Base-by-base conservation (phyloP, 2,888 invertebrate species). In the Ypsolopha sequella region DNA sequence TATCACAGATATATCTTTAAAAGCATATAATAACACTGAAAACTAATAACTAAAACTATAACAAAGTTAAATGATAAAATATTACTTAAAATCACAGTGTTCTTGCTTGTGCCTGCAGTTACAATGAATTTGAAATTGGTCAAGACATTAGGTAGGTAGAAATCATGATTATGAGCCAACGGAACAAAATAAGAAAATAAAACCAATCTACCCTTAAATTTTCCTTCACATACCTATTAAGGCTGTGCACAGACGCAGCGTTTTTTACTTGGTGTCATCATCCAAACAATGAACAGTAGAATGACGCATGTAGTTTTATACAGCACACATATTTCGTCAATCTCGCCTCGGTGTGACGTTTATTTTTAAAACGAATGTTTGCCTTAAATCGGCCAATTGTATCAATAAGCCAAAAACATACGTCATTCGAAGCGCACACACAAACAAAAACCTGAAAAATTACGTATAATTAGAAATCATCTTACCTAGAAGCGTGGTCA, bases 401-500 rank as follows among this genome's bases (percentile, higher is more conserved):
- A 24, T 24, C 24, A 24, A 24, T 24, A 24, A 24, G 24, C 4
- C 24, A 24, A 4, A 24, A 24, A 24, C 4, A 24, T 24, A 24
- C 24, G 24, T 24, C 24, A 24, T 24, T 24, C 24, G 4, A 24
- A 24, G 24, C 24, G 4, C 24, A 24, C 24, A 47, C n/a, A 35
- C 9, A 33, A 47, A 24, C 2, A 47, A 34, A 38, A 48, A 48
- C 36, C 9, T 11, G 24, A 24, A 24, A 24, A 24, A 3, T 24
- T 24, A 24, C 24, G 24, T 6, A 13, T 35, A 36, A 51, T 44
- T 36, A 38, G 2, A 48, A 48, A 13, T 10, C 36, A 45, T 55
- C 67, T 69, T 60, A 93, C 94, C 93, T 91, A 50, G 89, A 80
- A 48, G 94, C 93, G 63, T 90, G 90, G 64, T 92, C 92, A 46